A percentile compares a stretch with the other conserved stretches of the same genome.
Conservation (phyloP, 2,888 invertebrate species). For the Caenorhabditis sp. region DNA sequence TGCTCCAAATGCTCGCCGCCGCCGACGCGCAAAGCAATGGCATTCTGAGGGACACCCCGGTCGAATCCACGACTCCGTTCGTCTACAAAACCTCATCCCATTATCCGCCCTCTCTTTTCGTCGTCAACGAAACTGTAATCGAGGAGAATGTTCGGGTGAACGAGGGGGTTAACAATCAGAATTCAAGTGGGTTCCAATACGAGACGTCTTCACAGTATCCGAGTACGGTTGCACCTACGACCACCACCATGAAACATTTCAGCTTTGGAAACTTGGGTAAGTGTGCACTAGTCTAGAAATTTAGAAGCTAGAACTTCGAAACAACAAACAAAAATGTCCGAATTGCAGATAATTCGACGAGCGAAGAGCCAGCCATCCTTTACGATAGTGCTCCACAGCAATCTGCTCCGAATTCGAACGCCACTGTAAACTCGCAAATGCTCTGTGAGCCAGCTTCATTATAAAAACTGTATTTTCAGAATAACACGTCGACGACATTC, state of each 20-base stretch:
- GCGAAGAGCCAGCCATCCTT: conserved; percentile 6
- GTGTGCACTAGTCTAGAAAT: not conserved
- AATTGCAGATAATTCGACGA: conserved; percentile 26
- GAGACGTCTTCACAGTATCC: conserved; percentile 57
- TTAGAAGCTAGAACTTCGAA: not conserved
- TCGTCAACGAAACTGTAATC: conserved; percentile 1
- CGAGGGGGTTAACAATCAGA: not conserved
- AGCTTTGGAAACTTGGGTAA: conserved; percentile 54
- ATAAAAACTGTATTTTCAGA: not conserved
- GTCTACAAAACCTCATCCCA: conserved; percentile 60
- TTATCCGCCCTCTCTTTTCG: conserved; percentile 54
- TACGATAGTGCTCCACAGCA: conserved; percentile 21
- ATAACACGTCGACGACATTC: conserved; percentile 27
- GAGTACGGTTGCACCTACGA: conserved; percentile 13
- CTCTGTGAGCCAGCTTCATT: not conserved
- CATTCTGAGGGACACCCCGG: conserved; percentile 36
- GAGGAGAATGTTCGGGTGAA: not conserved
- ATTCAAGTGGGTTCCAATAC: conserved; percentile 32
- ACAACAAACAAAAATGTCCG: not conserved
- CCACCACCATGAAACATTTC: conserved; percentile 57
- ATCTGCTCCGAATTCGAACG: conserved; percentile 9
- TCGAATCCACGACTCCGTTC: conserved; percentile 52
- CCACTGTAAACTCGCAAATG: too few species aligned
- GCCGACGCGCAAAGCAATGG: conserved; percentile 31
- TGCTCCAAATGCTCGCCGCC: conserved; percentile 34